Evolutionary conservation across 2,797 vertebrate species (phyloP).

Genomic region (Hoplostethus mediterraneus): DNA sequence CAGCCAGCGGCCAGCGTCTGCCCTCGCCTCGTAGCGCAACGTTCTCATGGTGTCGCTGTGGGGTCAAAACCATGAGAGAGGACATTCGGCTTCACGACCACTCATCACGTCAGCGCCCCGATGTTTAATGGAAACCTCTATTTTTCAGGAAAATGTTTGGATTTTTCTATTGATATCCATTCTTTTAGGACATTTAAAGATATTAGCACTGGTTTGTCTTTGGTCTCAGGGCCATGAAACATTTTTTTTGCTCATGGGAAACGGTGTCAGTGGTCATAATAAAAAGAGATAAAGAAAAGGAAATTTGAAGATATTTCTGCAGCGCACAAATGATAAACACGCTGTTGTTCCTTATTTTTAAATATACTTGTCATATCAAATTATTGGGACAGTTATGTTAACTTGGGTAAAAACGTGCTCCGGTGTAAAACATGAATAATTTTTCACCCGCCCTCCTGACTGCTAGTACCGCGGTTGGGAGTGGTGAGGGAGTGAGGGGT

Average conservation of each 20-base stretch:
- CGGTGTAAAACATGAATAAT: neutral
- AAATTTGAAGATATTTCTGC: neutral
- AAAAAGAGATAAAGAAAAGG: neutral
- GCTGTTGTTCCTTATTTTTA: neutral
- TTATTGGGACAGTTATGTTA: conserved; percentile 8
- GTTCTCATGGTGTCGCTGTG: conserved; percentile 10
- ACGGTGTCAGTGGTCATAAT: neutral
- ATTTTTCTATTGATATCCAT: neutral
- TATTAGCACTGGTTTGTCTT: neutral
- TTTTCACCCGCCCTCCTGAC: neutral
- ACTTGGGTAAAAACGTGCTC: neutral
- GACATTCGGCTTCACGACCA: neutral
- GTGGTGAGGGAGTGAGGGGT: conserved; percentile 3
- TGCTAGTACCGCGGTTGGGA: neutral
- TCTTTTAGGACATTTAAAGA: neutral
- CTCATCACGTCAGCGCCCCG: neutral
- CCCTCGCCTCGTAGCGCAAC: conserved; percentile 3
- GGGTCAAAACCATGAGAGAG: neutral
- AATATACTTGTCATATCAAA: neutral
- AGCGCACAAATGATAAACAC: neutral
- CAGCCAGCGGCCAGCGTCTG: neutral
- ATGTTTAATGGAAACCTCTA: neutral
- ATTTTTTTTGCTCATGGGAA: neutral
- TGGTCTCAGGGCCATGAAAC: neutral
- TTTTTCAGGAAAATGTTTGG: neutral